Evolutionary conservation across 2,113 vertebrate genomes (phyloP).

Genomic region (Rutilus rutilus): DNA sequence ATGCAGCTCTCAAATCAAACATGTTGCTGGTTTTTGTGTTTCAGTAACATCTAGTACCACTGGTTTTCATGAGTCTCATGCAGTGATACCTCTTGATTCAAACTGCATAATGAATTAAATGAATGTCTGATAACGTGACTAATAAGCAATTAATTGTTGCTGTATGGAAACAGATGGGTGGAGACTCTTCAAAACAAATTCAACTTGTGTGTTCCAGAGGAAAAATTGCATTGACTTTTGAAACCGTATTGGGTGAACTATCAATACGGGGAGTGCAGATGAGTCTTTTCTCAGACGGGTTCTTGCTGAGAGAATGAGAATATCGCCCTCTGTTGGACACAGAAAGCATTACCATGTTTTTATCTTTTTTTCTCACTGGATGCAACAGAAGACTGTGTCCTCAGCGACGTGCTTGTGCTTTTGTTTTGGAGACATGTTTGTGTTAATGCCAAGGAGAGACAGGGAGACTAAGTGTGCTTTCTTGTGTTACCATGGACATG

Average conservation of each 20-base stretch:
- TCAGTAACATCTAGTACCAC: neutral
- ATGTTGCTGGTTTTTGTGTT: no score
- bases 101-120: neutral
- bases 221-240: neutral
- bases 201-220: neutral
- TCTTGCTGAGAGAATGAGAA: neutral
- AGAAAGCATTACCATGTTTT: neutral
- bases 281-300: neutral
- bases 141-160: neutral
- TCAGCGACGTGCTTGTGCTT: neutral
- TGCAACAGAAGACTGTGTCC: neutral
- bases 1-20: neutral
- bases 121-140: neutral
- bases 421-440: neutral
- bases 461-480: conserved; percentile 3
- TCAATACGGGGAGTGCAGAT: neutral
- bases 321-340: conserved; percentile 21
- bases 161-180: neutral
- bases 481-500: neutral
- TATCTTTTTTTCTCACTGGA: neutral
- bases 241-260: neutral
- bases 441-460: neutral
- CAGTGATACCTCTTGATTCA: neutral
- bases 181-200: neutral
- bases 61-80: neutral